phyloP scores from a whole-genome alignment of 2,888 invertebrate genomes.

The Hydroisotoma schaefferi region DNA sequence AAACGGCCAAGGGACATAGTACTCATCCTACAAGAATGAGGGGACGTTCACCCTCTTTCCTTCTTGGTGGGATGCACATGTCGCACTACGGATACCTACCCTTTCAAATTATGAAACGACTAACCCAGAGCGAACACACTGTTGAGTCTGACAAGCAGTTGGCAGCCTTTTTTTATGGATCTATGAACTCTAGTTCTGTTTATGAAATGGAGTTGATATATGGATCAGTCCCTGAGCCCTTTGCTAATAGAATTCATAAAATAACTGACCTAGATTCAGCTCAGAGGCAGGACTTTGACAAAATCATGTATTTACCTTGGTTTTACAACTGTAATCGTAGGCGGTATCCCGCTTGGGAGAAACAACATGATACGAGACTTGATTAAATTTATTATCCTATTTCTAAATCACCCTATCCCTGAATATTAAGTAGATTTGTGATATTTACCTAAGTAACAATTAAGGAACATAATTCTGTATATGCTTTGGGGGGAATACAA shows the following conservation, averaged over 20 bases:
- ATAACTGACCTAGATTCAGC: slow-evolving; percentile 9
- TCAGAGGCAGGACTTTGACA: no score
- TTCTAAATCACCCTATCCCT: no score
- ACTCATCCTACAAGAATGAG: slow-evolving; percentile 3
- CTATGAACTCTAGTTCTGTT: neutral
- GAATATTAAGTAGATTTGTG: no score
- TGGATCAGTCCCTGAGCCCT: neutral
- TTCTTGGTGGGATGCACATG: slow-evolving; percentile 21
- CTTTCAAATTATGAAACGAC: slow-evolving; percentile 1
- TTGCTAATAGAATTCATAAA: neutral
- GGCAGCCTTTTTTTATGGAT: no score
- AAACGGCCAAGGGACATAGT: neutral
- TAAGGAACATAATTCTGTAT: no score
- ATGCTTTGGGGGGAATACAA: no score
- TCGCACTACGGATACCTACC: slow-evolving; percentile 15
- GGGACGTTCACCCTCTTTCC: neutral
- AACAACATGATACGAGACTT: slow-evolving; percentile 9
- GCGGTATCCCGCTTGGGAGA: slow-evolving; percentile 14
- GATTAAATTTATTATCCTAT: no score
- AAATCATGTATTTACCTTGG: no score
- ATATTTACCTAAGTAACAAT: no score
- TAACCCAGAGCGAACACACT: neutral
- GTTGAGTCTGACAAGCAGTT: no score
- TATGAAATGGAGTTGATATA: neutral
- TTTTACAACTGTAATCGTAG: slow-evolving; percentile 14